A percentile compares a stretch with the other conserved stretches of the same genome.
phyloP scores from a whole-genome alignment of 2,888 invertebrate species.

The Teinopalpus imperialis region DNA sequence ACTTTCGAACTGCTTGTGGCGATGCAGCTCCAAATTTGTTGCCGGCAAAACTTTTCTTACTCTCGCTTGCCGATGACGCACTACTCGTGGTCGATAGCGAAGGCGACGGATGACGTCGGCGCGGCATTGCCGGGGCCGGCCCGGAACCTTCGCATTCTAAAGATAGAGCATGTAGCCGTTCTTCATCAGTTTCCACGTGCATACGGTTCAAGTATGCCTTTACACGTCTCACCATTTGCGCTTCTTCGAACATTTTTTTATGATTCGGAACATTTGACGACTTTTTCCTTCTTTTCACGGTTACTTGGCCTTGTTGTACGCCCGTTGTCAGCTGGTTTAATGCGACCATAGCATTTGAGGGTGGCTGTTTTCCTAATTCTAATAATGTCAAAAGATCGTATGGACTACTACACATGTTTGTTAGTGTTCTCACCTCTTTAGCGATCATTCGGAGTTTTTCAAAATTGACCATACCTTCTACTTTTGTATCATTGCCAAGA shows the following conservation, averaged over 20 bases:
- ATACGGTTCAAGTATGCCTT: slow-evolving; percentile 97
- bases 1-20: slow-evolving; percentile 97
- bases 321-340: slow-evolving; percentile 92
- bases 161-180: slow-evolving; percentile 93
- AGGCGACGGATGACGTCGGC: slow-evolving; percentile 95
- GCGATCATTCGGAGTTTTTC: slow-evolving; percentile 99
- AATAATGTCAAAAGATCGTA: slow-evolving; percentile 93
- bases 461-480: slow-evolving; percentile 96
- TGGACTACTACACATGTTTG: slow-evolving; percentile 97
- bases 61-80: slow-evolving; percentile 93
- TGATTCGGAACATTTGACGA: slow-evolving; percentile 95
- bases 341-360: slow-evolving; percentile 94
- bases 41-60: slow-evolving; percentile 82
- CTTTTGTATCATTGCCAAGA: slow-evolving; percentile 95
- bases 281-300: slow-evolving; percentile 94
- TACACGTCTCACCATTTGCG: slow-evolving; percentile 98
- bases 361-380: slow-evolving; percentile 92
- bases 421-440: slow-evolving; percentile 94
- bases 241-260: slow-evolving; percentile 99
- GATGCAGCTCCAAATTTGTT: slow-evolving; percentile 94
- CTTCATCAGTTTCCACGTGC: slow-evolving; percentile 95
- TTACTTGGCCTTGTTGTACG: slow-evolving; percentile 88
- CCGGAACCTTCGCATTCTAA: slow-evolving; percentile 92
- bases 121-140: slow-evolving; percentile 83
- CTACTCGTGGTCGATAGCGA: slow-evolving; percentile 96